phyloP scores from a whole-genome alignment of 2,888 invertebrate species.

The Metacarcinus magister region DNA sequence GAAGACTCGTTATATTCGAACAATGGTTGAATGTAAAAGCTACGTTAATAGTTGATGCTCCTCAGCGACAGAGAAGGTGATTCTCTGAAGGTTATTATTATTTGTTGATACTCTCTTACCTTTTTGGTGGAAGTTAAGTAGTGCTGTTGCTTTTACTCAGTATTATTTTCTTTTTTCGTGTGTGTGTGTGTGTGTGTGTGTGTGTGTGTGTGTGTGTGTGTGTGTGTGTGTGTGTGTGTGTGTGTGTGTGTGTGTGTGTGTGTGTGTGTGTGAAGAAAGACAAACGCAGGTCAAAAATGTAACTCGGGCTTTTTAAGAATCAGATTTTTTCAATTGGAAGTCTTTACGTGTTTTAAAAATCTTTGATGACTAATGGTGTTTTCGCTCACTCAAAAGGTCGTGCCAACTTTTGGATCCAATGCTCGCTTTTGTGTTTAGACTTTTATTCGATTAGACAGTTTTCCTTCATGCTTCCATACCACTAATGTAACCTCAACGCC shows the following conservation, averaged over 20 bases:
- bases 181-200: too few relatives aligned
- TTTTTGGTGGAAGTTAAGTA: too few relatives aligned
- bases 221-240: background rate
- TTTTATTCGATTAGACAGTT: background rate
- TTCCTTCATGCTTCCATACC: slow-evolving; percentile 1
- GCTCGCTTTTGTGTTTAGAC: background rate
- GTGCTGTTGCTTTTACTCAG: too few relatives aligned
- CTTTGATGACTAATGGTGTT: background rate
- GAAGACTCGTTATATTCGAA: too few relatives aligned
- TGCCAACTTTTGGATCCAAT: background rate
- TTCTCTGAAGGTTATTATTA: too few relatives aligned
- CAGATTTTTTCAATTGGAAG: background rate
- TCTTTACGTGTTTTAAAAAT: background rate
- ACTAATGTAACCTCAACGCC: background rate
- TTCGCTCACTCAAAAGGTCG: background rate
- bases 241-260: slow-evolving; percentile 20
- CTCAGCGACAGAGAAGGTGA: too few relatives aligned
- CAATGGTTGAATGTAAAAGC: too few relatives aligned
- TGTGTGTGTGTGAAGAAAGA: background rate
- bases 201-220: background rate
- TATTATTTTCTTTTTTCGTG: too few relatives aligned
- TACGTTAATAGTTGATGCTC: too few relatives aligned
- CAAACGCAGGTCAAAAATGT: background rate
- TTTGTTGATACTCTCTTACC: too few relatives aligned
- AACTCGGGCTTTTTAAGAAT: background rate